Percentiles rank a stretch among this genome's conserved stretches.
These are phyloP conservation scores for Lycia hirtaria DNA, from an alignment of 2,888 invertebrate genomes.

Conservation along the genomic window DNA sequence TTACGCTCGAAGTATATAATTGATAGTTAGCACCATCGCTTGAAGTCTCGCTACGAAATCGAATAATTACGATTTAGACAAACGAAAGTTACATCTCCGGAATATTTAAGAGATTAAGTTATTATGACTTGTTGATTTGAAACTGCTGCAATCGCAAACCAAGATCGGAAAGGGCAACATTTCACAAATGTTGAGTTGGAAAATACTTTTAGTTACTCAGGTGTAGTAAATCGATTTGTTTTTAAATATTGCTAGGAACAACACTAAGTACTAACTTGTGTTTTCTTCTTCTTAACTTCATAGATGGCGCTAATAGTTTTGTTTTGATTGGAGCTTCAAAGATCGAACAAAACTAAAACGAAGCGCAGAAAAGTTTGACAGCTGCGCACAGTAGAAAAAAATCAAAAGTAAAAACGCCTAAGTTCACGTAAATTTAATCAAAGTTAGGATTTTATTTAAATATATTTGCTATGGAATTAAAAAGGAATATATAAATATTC, in stretches of 20 bases:
- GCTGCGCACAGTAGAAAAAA: slow-evolving; percentile 54
- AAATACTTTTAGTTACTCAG: too few species aligned
- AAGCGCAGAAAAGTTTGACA: slow-evolving; percentile 62
- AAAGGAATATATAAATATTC: neutral
- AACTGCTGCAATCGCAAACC: too few species aligned
- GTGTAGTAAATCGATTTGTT: neutral
- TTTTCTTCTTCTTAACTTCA: neutral
- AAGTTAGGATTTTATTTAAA: neutral
- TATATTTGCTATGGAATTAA: neutral
- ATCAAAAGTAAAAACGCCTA: slow-evolving; percentile 52
- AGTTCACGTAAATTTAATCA: slow-evolving; percentile 10
- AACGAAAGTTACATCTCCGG: too few species aligned
- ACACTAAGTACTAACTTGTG: neutral
- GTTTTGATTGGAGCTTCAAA: slow-evolving; percentile 18
- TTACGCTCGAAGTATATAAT: too few species aligned
- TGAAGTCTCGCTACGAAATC: too few species aligned
- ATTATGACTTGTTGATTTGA: too few species aligned
- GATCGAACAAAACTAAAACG: slow-evolving; percentile 25
- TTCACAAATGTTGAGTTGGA: too few species aligned
- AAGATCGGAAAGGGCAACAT: too few species aligned
- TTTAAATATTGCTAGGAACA: neutral
- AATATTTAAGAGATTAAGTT: too few species aligned
- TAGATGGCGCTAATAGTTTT: slow-evolving; percentile 39
- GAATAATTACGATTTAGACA: too few species aligned
- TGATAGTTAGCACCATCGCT: too few species aligned